A percentile compares a stretch with the other conserved stretches of the same genome.
Evolutionary conservation across 2,888 invertebrate genomes (phyloP).

Genomic region (Plagiodera versicolora): DNA sequence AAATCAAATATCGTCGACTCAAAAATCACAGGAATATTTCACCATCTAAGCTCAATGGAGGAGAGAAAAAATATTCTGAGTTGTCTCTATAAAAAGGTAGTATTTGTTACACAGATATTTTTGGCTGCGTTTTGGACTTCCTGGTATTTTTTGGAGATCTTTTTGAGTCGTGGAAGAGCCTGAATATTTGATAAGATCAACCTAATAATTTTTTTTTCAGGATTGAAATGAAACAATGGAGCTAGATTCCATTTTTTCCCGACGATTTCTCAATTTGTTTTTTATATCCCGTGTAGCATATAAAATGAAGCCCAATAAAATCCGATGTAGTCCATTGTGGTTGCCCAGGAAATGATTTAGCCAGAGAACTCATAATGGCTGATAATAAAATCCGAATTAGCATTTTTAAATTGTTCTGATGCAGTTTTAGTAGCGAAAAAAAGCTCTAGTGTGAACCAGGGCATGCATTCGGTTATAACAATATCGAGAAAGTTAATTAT

Average conservation of each 20-base stretch:
- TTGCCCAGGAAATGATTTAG: background rate
- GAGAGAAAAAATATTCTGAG: no score
- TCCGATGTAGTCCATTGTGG: background rate
- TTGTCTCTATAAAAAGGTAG: no score
- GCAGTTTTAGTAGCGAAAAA: background rate
- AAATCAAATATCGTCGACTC: no score
- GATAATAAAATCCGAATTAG: conserved; percentile 32
- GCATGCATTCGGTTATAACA: background rate
- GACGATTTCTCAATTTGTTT: background rate
- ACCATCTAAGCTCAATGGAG: no score
- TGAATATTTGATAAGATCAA: no score
- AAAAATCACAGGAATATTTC: no score
- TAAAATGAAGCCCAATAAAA: background rate
- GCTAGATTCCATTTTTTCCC: background rate
- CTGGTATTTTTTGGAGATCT: no score
- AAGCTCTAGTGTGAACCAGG: background rate
- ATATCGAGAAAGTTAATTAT: background rate
- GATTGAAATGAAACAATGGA: no score
- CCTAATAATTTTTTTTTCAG: no score
- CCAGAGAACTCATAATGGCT: conserved; percentile 12
- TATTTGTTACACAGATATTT: no score
- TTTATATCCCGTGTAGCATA: background rate
- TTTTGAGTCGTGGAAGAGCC: no score
- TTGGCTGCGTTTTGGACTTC: no score
- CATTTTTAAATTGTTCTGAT: conserved; percentile 29